Conservation (phyloP, 2,888 invertebrate genomes). For the Monopis laevigella region DNA sequence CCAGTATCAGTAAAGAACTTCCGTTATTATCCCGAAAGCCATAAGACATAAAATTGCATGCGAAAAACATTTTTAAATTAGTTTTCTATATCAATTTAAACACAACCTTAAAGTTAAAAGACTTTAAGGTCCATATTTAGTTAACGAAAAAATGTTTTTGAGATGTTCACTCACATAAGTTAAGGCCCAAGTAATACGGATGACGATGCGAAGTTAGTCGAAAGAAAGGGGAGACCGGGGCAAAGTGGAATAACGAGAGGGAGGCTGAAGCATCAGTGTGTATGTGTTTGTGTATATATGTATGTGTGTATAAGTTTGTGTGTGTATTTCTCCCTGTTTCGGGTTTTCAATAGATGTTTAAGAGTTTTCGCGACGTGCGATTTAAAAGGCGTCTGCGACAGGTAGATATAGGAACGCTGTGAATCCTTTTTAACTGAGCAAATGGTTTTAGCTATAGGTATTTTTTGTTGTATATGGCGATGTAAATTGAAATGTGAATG, state of each 20-base stretch:
- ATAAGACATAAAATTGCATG: conserved; percentile 23
- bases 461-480: conserved; percentile 6
- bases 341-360: conserved; percentile 66
- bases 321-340: conserved; percentile 40
- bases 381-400: conserved; percentile 44
- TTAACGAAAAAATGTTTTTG: conserved; percentile 5
- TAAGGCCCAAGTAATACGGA: conserved; percentile 64
- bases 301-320: no score
- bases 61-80: conserved; percentile 15
- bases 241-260: conserved; percentile 48
- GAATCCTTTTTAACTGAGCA: conserved; percentile 6
- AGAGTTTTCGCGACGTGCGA: conserved; percentile 47
- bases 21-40: conserved; percentile 11
- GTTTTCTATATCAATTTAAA: conserved; percentile 12
- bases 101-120: background rate
- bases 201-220: conserved; percentile 65
- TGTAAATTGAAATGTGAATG: no score
- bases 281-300: background rate
- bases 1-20: conserved; percentile 26
- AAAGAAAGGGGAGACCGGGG: conserved; percentile 59
- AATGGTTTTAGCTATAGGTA: conserved; percentile 4
- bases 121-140: background rate
- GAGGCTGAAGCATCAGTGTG: conserved; percentile 21
- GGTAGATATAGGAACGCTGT: conserved; percentile 30
- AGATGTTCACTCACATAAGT: conserved; percentile 53